Evolutionary conservation across 2,888 invertebrate species (phyloP).

Genomic region (Fissipunctia ypsillon): DNA sequence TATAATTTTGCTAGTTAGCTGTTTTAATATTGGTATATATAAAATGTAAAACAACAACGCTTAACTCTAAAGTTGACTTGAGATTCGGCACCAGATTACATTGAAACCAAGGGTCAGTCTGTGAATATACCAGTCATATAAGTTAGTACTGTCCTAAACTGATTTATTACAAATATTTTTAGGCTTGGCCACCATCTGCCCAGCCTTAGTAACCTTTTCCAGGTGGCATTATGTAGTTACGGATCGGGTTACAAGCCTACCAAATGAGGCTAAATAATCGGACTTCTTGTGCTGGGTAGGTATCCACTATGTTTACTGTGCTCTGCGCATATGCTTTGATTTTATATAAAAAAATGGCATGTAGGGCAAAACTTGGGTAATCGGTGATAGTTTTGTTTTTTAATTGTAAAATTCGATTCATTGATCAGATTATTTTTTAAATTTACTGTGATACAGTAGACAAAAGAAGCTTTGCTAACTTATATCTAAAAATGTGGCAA

Average conservation of each 20-base stretch:
- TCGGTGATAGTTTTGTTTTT: too few relatives aligned
- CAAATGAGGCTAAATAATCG: constrained; percentile 11
- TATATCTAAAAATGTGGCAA: too few relatives aligned
- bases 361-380: too few relatives aligned
- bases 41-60: neutral
- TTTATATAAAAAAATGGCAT: neutral
- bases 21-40: neutral
- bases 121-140: neutral
- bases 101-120: neutral
- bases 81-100: neutral
- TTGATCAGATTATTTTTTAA: too few relatives aligned
- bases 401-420: too few relatives aligned
- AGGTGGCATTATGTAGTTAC: constrained; percentile 11
- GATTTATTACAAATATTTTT: constrained; percentile 28
- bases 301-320: neutral
- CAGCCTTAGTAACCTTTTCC: constrained; percentile 30
- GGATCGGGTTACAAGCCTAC: constrained; percentile 6
- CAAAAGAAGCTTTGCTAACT: too few relatives aligned
- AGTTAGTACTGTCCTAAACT: constrained; percentile 5
- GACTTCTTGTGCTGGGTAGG: neutral
- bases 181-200: constrained; percentile 44
- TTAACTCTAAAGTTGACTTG: neutral
- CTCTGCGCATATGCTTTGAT: neutral
- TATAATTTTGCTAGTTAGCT: neutral
- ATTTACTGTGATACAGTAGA: too few relatives aligned